Base-by-base conservation (phyloP, 2,888 invertebrate species). In the Ypsolopha sequella region DNA sequence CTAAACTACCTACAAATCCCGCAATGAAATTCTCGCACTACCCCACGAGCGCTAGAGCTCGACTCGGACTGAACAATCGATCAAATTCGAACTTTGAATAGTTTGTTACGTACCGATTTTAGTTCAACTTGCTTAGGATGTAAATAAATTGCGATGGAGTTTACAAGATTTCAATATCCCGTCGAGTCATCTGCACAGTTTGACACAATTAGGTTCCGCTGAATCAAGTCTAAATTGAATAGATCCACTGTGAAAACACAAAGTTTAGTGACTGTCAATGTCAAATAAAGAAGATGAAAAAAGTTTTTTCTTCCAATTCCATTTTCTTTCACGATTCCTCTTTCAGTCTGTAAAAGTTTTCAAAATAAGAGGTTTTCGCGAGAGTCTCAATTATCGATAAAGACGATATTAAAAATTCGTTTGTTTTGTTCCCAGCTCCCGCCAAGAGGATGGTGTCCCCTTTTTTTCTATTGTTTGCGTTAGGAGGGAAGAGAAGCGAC, bases 221-320 rank as follows among this genome's bases (percentile, higher is more conserved):
- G 70, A 79, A 78, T 78, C 78, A 76, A 76, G 72, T 73, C 71
- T 69, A 80, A 85, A 85, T 85, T 81, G 80, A 86, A 82, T 81
- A 85, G 79, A 84, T 76, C 75, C 75, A 72, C 76, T 71, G 76
- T 66, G 75, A 81, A 79, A 81, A 82, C 77, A 81, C 73, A 80
- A 86, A 84, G 76, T 81, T 82, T 80, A 74, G 76, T 79, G 71
- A 76, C 80, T 80, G 82, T 82, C 84, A 85, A 82, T 84, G 84
- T 85, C 85, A 86, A 84, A 84, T 77, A 84, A 85, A 85, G 85
- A 81, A 86, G 84, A 85, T 86, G 85, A 84, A 85, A 84, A 86
- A 86, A 85, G 80, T 85, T 86, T 82, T 76, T 75, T 75, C 76
- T 72, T 73, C 74, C 76, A 79, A 80, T 82, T 76, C 77, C 76